phyloP scores from a whole-genome alignment of 2,113 vertebrate genomes.

The Siphamia tubifer region DNA sequence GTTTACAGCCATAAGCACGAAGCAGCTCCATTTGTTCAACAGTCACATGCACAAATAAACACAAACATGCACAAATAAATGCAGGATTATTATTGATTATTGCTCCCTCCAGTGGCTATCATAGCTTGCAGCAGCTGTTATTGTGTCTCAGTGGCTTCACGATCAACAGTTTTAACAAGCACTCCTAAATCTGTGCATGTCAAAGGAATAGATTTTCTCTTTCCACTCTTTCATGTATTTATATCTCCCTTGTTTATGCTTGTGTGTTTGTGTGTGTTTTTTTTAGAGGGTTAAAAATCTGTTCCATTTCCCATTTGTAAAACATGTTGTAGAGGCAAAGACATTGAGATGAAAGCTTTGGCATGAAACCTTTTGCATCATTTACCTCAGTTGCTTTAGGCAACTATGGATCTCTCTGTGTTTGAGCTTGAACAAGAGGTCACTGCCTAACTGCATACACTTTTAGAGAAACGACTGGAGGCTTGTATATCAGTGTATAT shows the following conservation, averaged over 20 bases:
- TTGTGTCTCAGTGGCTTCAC: not conserved
- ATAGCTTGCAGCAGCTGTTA: not conserved
- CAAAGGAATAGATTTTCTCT: not conserved
- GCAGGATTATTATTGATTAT: not conserved
- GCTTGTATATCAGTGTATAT: not conserved
- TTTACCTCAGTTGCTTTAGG: slow-evolving; percentile 1
- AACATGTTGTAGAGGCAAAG: not conserved
- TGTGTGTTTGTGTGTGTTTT: not conserved
- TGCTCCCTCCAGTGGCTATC: slow-evolving; percentile 2
- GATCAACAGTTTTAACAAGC: not conserved
- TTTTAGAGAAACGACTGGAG: not conserved
- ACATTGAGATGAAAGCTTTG: not conserved
- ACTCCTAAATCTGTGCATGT: not conserved
- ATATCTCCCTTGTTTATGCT: not conserved
- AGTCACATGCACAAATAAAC: not conserved
- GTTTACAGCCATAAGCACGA: not conserved
- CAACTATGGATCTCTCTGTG: not conserved
- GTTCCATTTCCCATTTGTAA: not conserved
- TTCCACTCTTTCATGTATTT: not conserved
- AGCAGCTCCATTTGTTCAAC: slow-evolving; percentile 3
- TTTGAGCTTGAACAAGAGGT: not conserved
- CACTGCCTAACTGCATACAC: not conserved
- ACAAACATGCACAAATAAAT: slow-evolving; percentile 22
- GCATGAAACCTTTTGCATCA: slow-evolving; percentile 1
- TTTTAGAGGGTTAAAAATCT: not conserved